These are phyloP conservation scores for Hylyphantes graminicola DNA, from an alignment of 1,140 invertebrate species.

Conservation along the genomic window DNA sequence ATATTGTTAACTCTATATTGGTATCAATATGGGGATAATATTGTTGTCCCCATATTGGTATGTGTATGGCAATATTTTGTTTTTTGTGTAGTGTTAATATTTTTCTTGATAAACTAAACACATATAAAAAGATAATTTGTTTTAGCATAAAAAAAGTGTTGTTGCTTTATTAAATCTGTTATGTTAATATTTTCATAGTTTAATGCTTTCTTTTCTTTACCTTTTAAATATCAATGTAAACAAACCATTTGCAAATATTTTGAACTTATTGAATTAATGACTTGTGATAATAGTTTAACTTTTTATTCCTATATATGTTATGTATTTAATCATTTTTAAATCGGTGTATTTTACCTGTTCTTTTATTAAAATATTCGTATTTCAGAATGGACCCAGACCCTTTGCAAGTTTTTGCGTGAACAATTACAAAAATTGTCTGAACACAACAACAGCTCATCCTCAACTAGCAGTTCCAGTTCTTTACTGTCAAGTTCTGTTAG, in stretches of 20 bases:
- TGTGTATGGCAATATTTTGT: no score
- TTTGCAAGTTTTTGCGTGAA: constrained; percentile 92
- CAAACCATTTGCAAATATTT: no score
- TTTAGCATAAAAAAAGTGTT: neutral
- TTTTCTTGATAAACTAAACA: no score
- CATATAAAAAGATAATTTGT: neutral
- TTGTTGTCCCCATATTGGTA: no score
- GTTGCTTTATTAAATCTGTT: neutral
- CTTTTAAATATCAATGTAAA: no score
- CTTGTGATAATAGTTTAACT: neutral
- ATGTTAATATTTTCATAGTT: no score
- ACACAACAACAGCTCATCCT: constrained; percentile 75
- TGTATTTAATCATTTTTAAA: neutral
- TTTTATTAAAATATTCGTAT: constrained; percentile 53
- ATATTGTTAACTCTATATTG: no score
- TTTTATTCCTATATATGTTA: no score
- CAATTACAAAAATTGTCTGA: constrained; percentile 89
- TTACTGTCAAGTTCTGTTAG: constrained; percentile 16
- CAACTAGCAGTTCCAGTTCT: constrained; percentile 11
- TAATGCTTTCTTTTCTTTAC: no score
- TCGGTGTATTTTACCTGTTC: neutral
- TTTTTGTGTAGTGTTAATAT: no score
- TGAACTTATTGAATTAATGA: no score
- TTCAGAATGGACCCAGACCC: constrained; percentile 91
- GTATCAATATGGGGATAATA: no score